phyloP scores from a whole-genome alignment of 2,797 vertebrate genomes.

The Pagetopsis macropterus region DNA sequence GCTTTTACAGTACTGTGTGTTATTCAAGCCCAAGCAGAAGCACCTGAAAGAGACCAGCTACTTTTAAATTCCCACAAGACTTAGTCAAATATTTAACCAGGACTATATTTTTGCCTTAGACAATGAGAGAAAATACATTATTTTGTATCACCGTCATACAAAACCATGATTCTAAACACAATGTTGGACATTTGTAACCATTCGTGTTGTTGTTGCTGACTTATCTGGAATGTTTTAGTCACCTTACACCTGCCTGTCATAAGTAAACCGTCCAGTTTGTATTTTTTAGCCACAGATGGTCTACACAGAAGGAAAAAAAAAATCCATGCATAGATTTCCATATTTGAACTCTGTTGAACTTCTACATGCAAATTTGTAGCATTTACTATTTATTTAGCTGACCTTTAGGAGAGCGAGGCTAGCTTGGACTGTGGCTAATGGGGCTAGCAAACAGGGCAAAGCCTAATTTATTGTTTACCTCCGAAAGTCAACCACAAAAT shows the following conservation, averaged over 20 bases:
- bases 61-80: slow-evolving; percentile 34
- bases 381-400: not conserved
- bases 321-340: not conserved
- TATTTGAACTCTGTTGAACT: not conserved
- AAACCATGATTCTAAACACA: not conserved
- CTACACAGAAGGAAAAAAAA: fast-evolving
- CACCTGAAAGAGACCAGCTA: slow-evolving; percentile 68
- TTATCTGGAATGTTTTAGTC: not conserved
- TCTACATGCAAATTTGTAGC: not conserved
- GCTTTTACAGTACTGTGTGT: slow-evolving; percentile 61
- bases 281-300: not conserved
- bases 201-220: not conserved
- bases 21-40: slow-evolving; percentile 40
- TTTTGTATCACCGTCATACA: not conserved
- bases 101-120: slow-evolving; percentile 2
- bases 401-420: not conserved
- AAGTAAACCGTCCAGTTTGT: not conserved
- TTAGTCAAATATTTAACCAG: slow-evolving; percentile 5
- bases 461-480: too few relatives aligned
- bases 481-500: not conserved
- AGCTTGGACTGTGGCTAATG: not conserved
- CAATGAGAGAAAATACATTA: not conserved
- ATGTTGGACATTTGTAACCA: not conserved
- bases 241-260: not conserved
- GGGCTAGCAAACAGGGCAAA: not conserved